phyloP scores from a whole-genome alignment of 2,888 invertebrate species.

The Scotopteryx bipunctaria region DNA sequence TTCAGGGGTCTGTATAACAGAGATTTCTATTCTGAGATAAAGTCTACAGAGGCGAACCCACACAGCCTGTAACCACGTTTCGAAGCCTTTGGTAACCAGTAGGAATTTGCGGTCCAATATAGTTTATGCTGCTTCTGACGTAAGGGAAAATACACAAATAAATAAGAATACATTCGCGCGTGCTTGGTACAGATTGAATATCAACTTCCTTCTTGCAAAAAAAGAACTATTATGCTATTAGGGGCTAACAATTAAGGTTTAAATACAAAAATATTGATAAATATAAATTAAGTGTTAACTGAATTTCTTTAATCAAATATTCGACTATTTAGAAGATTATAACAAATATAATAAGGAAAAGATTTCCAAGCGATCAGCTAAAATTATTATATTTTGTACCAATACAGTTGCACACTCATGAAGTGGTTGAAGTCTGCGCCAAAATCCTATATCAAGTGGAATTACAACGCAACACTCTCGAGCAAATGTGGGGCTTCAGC shows the following conservation, averaged over 20 bases:
- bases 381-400: conserved; percentile 8
- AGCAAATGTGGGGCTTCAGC: conserved; percentile 99
- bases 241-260: too few species aligned
- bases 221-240: too few species aligned
- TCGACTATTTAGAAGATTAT: neutral
- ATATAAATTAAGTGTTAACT: too few species aligned
- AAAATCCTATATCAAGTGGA: conserved; percentile 99
- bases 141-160: conserved; percentile 7
- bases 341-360: too few species aligned
- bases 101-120: conserved; percentile 5
- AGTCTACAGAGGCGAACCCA: conserved; percentile 4
- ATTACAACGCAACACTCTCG: conserved; percentile 93
- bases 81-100: conserved; percentile 1
- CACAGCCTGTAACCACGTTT: conserved; percentile 7
- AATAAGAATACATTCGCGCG: too few species aligned
- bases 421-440: conserved; percentile 97
- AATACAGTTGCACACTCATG: conserved; percentile 93
- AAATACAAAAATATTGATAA: too few species aligned
- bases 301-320: neutral
- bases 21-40: conserved; percentile 10
- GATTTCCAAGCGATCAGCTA: too few species aligned
- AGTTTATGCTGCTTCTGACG: conserved; percentile 5
- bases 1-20: conserved; percentile 8
- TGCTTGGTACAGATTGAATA: too few species aligned
- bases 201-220: too few species aligned